These are phyloP conservation scores for Leptocoma aspasia DNA, from an alignment of 2,113 vertebrate genomes.

Conservation along the genomic window DNA sequence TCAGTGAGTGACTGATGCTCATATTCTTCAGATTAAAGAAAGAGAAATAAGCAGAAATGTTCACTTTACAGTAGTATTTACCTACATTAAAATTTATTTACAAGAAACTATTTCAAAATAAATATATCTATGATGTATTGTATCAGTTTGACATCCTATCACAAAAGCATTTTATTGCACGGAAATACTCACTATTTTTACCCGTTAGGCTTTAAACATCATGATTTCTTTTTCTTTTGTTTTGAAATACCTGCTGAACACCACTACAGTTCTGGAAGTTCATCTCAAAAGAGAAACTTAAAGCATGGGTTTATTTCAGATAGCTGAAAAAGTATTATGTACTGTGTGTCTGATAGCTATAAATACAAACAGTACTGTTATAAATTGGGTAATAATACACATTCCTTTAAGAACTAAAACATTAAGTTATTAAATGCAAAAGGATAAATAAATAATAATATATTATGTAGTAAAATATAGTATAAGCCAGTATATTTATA, in stretches of 20 bases:
- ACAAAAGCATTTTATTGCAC: not conserved
- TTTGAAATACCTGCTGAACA: not conserved
- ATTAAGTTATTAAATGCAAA: not conserved
- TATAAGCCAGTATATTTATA: no score
- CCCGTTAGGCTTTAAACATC: fast-evolving
- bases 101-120: not conserved
- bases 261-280: not conserved
- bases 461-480: not conserved
- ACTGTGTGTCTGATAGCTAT: not conserved
- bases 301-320: not conserved
- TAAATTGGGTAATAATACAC: not conserved
- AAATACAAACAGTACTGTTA: not conserved
- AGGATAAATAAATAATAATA: not conserved
- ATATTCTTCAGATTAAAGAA: not conserved
- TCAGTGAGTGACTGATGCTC: not conserved
- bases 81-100: not conserved
- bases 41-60: not conserved
- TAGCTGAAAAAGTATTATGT: not conserved
- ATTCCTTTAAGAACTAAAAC: not conserved
- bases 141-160: not conserved
- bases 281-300: not conserved
- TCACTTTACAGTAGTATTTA: not conserved
- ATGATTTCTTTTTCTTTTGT: not conserved
- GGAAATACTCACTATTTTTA: not conserved
- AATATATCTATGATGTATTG: not conserved